Evolutionary conservation across 2,797 vertebrate species (phyloP).

Genomic region (Centroberyx gerrardi): DNA sequence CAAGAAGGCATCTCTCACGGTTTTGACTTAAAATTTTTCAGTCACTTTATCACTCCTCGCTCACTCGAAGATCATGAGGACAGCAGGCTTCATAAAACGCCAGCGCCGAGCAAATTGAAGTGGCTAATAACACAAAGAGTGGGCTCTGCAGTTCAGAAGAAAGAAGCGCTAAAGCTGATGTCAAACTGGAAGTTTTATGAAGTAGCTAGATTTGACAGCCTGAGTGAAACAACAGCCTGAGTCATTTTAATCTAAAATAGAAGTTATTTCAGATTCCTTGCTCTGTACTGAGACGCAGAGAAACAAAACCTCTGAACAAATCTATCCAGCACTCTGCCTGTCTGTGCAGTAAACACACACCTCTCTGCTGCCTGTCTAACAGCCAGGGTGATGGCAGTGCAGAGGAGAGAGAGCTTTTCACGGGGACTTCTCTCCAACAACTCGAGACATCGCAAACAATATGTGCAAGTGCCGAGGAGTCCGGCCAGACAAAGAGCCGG

Average conservation of each 20-base stretch:
- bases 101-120: conserved; percentile 25
- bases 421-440: conserved; percentile 46
- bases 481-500: conserved; percentile 47
- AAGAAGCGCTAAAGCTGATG: conserved; percentile 8
- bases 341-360: conserved; percentile 46
- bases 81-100: conserved; percentile 1
- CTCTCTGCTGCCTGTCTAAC: conserved; percentile 37
- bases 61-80: not conserved
- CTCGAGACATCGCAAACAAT: conserved; percentile 51
- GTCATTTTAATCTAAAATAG: conserved; percentile 31
- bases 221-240: conserved; percentile 20
- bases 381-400: conserved; percentile 32
- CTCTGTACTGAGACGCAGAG: not conserved
- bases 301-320: conserved; percentile 41
- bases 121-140: conserved; percentile 11
- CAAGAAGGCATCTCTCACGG: conserved; percentile 36
- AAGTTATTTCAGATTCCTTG: conserved; percentile 22
- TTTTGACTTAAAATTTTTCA: conserved; percentile 48
- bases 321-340: conserved; percentile 24
- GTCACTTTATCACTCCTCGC: conserved; percentile 35
- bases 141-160: conserved; percentile 13
- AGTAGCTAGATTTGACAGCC: conserved; percentile 13
- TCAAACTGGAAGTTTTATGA: conserved; percentile 17
- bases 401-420: conserved; percentile 49
- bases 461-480: conserved; percentile 47